A percentile compares a stretch with the other conserved stretches of the same genome.
These are phyloP conservation scores for Exocentrus adspersus DNA, from an alignment of 2,888 invertebrate genomes.

Conservation along the genomic window DNA sequence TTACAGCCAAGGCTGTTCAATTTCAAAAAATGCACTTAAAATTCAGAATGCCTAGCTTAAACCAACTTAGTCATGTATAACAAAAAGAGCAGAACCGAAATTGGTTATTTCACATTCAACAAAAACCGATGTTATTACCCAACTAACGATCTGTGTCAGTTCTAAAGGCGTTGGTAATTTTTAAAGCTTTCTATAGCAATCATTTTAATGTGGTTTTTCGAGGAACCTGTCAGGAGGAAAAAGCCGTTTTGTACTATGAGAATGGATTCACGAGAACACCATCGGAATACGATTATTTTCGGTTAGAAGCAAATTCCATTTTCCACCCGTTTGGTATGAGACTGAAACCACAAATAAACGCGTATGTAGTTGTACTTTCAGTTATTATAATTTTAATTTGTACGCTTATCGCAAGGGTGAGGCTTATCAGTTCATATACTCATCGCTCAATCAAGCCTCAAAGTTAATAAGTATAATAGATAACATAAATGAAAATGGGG, in stretches of 20 bases:
- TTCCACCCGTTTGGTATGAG: background rate
- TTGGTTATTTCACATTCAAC: conserved; percentile 13
- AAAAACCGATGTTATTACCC: conserved; percentile 15
- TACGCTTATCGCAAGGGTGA: too few species aligned
- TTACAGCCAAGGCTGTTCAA: background rate
- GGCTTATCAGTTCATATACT: too few species aligned
- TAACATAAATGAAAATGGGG: too few species aligned
- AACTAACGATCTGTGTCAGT: conserved; percentile 23
- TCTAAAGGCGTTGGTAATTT: conserved; percentile 10
- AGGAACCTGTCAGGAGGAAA: background rate
- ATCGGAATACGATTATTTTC: background rate
- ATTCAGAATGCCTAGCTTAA: conserved; percentile 8
- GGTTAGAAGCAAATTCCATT: too few species aligned
- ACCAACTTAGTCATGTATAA: conserved; percentile 1
- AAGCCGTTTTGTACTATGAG: background rate
- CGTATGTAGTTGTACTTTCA: background rate
- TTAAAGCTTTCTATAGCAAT: conserved; percentile 18
- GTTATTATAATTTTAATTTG: too few species aligned
- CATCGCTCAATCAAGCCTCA: too few species aligned
- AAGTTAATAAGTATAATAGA: too few species aligned
- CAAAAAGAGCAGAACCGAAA: conserved; percentile 12
- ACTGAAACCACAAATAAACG: background rate
- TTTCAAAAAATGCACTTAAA: conserved; percentile 13
- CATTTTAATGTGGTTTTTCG: conserved; percentile 10
- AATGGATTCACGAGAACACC: background rate